Conservation (phyloP, 2,888 invertebrate genomes). For the Monopis laevigella region DNA sequence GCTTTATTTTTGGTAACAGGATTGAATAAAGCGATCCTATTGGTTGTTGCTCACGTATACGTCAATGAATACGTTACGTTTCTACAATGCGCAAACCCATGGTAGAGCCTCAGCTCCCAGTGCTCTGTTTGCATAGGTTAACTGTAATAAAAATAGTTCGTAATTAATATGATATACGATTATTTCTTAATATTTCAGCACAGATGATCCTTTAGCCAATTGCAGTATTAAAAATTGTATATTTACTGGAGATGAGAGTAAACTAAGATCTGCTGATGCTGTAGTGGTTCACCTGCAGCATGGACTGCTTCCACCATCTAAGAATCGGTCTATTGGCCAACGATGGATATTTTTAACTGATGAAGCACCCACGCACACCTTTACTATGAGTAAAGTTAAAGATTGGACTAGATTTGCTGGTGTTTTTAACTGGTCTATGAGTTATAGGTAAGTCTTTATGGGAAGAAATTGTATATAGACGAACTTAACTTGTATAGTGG, state of each 20-base stretch:
- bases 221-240: conserved; percentile 72
- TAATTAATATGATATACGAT: too few species aligned
- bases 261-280: conserved; percentile 67
- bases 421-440: conserved; percentile 79
- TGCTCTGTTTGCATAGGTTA: too few species aligned
- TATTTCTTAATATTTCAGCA: conserved; percentile 43
- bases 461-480: too few species aligned
- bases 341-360: conserved; percentile 77
- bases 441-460: conserved; percentile 63
- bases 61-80: too few species aligned
- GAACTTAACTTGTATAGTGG: too few species aligned
- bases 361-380: conserved; percentile 72
- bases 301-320: conserved; percentile 27
- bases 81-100: too few species aligned
- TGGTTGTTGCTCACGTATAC: too few species aligned
- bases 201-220: conserved; percentile 59
- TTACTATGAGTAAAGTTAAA: conserved; percentile 39
- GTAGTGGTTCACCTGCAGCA: conserved; percentile 66
- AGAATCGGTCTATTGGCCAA: conserved; percentile 46
- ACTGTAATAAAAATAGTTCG: too few species aligned
- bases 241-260: conserved; percentile 61
- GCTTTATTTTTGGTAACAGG: too few species aligned
- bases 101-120: too few species aligned
- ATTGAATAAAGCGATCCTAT: too few species aligned
- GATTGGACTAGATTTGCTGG: conserved; percentile 56